Evolutionary conservation across 92 coral and sea anemone species (phyloP), one percentile per base, ranked within the genome.

Genomic region (Diadumene lineata): DNA sequence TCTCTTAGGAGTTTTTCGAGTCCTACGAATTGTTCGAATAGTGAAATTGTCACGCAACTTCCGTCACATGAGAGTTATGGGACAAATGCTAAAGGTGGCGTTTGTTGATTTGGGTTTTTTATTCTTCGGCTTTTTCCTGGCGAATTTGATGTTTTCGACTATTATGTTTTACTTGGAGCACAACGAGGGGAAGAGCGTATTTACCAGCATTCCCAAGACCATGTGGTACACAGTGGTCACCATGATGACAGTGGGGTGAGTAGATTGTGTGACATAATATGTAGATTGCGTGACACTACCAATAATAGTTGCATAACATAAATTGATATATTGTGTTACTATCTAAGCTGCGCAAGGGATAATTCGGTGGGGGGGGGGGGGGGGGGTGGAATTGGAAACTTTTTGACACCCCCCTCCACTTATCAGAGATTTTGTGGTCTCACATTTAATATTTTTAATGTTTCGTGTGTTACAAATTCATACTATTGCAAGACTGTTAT

Each of bases 181-280:
- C 15, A 69, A 75, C 22, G 78, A 77, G 17, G 80, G 78, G 0
- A 63, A 66, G 48, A 79, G 79, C 53, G 43, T 81, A 7, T 93
- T 90, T 69, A 71, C 75, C 43, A 93, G 97, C 61, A 93, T 93
- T 43, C 98, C 97, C 0, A 93, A 91, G 43, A 79, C 93, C 1
- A 93, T 93, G 97, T 93, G 98, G 98, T 93, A 91, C 67, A 87
- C 97, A 0, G 70, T 91, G 15, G 90, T 93, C 27, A 93, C 98
- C 0, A 93, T 93, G 98, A 93, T 93, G 98, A 93, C 98, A 11
- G 74, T 93, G 18, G 98, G 98, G 98, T 93, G 80, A 83, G 98
- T 85, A 55, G 22, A 26, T 53, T 53, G 58, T 16, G 58, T 53
- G 58, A 53, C 58, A 53, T 4, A 4, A 38, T 38, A 4, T 38